Conservation (phyloP, 2,888 invertebrate genomes). For the Odontocolon sp. region DNA sequence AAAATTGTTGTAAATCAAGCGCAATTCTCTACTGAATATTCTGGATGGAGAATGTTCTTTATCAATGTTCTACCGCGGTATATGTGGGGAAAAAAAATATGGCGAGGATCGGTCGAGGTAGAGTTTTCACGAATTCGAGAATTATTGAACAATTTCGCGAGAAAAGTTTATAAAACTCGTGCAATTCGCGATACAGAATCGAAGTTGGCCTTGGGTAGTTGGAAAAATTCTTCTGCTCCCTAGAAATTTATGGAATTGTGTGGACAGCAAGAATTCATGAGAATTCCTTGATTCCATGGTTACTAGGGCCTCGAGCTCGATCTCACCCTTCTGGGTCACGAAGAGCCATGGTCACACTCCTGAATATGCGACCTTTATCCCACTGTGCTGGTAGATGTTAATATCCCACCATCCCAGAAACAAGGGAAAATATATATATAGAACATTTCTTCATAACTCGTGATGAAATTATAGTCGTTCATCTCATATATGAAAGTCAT, state of each 20-base stretch:
- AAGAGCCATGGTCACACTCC: conserved; percentile 40
- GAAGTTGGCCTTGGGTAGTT: conserved; percentile 4
- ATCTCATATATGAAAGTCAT: conserved; percentile 46
- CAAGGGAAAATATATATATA: neutral
- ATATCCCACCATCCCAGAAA: conserved; percentile 6
- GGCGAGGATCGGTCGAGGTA: conserved; percentile 19
- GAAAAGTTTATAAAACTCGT: conserved; percentile 41
- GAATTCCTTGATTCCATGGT: conserved; percentile 32
- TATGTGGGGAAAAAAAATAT: conserved; percentile 11
- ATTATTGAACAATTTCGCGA: conserved; percentile 45
- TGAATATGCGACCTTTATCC: conserved; percentile 49
- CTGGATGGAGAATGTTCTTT: too few relatives aligned
- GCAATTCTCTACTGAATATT: too few relatives aligned
- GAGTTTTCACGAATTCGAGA: conserved; percentile 32
- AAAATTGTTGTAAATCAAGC: too few relatives aligned
- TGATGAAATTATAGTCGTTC: conserved; percentile 27
- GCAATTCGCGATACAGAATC: conserved; percentile 32
- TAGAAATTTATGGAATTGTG: conserved; percentile 23
- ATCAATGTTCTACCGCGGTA: too few relatives aligned
- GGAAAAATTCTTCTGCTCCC: neutral
- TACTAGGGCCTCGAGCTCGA: conserved; percentile 29
- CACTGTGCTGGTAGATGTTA: conserved; percentile 40
- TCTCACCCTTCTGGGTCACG: conserved; percentile 29
- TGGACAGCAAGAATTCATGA: conserved; percentile 11
- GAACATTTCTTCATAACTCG: neutral